Percentiles rank a stretch among this genome's conserved stretches.
Evolutionary conservation across 2,888 invertebrate genomes (phyloP).

Genomic region (Philonicus albiceps): DNA sequence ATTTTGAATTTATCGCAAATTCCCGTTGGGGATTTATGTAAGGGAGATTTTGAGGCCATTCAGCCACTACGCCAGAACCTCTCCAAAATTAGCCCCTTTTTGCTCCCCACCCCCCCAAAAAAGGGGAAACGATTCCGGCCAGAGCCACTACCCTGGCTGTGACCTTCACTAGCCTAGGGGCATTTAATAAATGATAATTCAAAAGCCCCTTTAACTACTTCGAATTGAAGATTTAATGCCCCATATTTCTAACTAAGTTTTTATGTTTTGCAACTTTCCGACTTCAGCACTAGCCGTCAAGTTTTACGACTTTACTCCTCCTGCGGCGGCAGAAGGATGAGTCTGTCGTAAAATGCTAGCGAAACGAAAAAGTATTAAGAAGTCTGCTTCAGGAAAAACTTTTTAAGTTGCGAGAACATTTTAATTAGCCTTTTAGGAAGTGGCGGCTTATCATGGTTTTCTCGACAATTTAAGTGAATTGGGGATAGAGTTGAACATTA

Average conservation of each 20-base stretch:
- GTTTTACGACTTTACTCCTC: not conserved
- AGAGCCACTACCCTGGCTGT: not conserved
- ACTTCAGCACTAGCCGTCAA: not conserved
- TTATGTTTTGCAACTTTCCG: not conserved
- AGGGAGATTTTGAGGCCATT: not conserved
- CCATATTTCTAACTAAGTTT: not conserved
- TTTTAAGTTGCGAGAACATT: not conserved
- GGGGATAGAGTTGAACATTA: not conserved
- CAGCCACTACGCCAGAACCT: not conserved
- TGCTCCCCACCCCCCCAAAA: no score
- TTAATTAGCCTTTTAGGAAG: not conserved
- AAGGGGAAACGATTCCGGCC: not conserved
- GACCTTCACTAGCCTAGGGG: not conserved
- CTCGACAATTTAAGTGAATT: not conserved
- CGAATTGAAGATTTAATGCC: not conserved
- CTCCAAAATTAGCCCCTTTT: not conserved
- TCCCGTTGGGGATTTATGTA: not conserved
- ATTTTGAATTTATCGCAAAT: conserved; percentile 11
- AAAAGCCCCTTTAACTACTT: not conserved
- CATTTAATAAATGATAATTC: not conserved
- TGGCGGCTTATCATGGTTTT: not conserved
- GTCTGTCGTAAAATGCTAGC: not conserved
- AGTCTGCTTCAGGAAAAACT: not conserved
- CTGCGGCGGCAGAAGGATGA: not conserved
- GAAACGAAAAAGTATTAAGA: not conserved